Evolutionary conservation across 2,797 vertebrate genomes (phyloP), one percentile per base, ranked within the genome.

Genomic region (Sebastes flavidus): DNA sequence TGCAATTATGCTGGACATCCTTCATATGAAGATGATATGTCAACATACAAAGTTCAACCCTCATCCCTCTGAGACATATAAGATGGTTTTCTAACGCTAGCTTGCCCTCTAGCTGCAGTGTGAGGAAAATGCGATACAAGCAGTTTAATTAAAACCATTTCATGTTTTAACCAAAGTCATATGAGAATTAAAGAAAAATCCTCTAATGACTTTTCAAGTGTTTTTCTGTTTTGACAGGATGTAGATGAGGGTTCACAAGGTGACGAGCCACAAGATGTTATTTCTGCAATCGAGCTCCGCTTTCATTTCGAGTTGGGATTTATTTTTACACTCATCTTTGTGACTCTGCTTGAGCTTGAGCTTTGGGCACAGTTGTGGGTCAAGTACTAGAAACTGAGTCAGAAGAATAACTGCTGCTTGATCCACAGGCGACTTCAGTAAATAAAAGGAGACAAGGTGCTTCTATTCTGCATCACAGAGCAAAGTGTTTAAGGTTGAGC

Each of bases 101-200:
- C 85, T 88, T 88, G 89, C 89, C 92, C 90, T 86, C 91, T 91
- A 90, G 92, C 86, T 88, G 93, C 72, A 65, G 71, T 36, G 13
- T 71, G 55, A 32, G 79, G 86, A 66, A 86, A 79, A 78, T 88
- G 22, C 78, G 60, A 8, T 46, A 32, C 54, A 73, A 46, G 65
- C 55, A 59, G 1, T 63, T 61, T 81, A 69, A 81, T 81, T 81
- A 87, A 62, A 52, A 49, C 10, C 14, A 59, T 75, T 79, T 84
- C 3, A 69, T 80, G n/a, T 78, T 67, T 70, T 14, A 16, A 73
- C 20, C 29, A 55, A 69, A 72, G 70, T 42, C 52, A 16, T 7
- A 24, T 25, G 59, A 66, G 32, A 60, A 63, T n/a, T 0, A 5
- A 11, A 61, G 32, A 20, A 46, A 36, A 65, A 25, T 36, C 14